These are phyloP conservation scores for Channa maculata DNA, from an alignment of 2,113 vertebrate species.

Conservation along the genomic window DNA sequence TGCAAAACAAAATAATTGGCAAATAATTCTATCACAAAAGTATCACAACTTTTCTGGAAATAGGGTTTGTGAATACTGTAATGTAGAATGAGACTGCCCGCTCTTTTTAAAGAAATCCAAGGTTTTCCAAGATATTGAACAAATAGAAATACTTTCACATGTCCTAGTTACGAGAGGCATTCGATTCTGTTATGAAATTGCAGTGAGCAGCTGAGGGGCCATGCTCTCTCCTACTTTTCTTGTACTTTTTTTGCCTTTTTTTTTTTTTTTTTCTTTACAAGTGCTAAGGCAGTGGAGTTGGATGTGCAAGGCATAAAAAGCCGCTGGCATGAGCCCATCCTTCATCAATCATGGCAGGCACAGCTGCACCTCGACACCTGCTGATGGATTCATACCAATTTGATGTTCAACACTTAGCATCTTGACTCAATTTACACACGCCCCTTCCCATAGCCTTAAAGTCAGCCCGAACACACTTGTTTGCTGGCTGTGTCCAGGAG, in stretches of 20 bases:
- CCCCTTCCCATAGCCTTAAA: conserved; percentile 15
- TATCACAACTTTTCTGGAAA: no score
- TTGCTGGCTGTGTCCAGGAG: conserved; percentile 6
- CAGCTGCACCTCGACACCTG: conserved; percentile 75
- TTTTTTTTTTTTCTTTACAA: neutral
- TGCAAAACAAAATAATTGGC: no score
- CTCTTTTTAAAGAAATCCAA: no score
- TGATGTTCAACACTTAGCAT: conserved; percentile 78
- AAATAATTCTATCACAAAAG: no score
- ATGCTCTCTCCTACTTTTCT: neutral
- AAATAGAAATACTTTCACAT: conserved; percentile 6
- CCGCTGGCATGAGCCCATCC: conserved; percentile 58
- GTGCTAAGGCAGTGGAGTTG: conserved; percentile 7
- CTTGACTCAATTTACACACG: conserved; percentile 76
- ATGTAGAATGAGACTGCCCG: no score
- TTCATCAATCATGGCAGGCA: conserved; percentile 79
- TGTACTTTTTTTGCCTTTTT: neutral
- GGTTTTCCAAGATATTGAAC: no score
- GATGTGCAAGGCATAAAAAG: conserved; percentile 50
- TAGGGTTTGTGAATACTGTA: no score
- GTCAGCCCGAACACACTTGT: conserved; percentile 20
- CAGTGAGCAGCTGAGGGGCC: conserved; percentile 23
- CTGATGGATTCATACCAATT: conserved; percentile 83
- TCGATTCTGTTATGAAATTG: conserved; percentile 33
- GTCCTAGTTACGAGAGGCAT: conserved; percentile 3